Conservation (phyloP, 1,140 invertebrate genomes). For the Manduca sexta region DNA sequence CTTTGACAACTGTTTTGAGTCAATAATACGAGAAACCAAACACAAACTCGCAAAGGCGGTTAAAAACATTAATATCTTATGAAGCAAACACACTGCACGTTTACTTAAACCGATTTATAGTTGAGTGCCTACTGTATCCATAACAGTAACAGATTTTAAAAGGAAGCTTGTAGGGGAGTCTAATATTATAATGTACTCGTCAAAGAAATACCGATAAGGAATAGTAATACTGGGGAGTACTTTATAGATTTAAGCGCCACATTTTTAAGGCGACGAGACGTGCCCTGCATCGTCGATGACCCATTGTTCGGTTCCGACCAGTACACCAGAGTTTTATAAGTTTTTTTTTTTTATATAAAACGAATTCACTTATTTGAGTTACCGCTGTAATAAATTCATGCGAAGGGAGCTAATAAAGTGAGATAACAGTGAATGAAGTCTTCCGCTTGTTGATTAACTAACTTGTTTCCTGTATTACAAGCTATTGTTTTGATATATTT, state of each 20-base stretch:
- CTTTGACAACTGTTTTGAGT: too few species aligned
- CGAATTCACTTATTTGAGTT: conserved; percentile 67
- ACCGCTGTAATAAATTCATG: conserved; percentile 57
- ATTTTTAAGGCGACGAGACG: conserved; percentile 70
- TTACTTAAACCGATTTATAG: too few species aligned
- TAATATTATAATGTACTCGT: conserved; percentile 62
- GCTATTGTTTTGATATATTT: too few species aligned
- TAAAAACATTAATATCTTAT: too few species aligned
- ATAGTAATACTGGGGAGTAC: conserved; percentile 65
- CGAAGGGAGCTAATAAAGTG: conserved; percentile 40
- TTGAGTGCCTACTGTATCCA: too few species aligned
- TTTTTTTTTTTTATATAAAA: conserved; percentile 54
- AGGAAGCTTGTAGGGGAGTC: conserved; percentile 6
- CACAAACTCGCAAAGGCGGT: too few species aligned
- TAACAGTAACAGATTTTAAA: too few species aligned
- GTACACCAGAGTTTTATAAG: conserved; percentile 53
- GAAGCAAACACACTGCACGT: too few species aligned
- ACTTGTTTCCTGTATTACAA: conserved; percentile 1
- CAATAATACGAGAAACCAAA: too few species aligned
- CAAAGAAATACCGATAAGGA: conserved; percentile 56
- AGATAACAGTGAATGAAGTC: conserved; percentile 35
- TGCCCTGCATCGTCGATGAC: conserved; percentile 47
- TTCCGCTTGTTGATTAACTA: conserved; percentile 39
- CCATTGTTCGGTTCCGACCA: conserved; percentile 67
- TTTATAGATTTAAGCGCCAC: conserved; percentile 68